Evolutionary conservation across 2,888 invertebrate genomes (phyloP), one percentile per base, ranked within the genome.

Genomic region (Drosophila meridiana): DNA sequence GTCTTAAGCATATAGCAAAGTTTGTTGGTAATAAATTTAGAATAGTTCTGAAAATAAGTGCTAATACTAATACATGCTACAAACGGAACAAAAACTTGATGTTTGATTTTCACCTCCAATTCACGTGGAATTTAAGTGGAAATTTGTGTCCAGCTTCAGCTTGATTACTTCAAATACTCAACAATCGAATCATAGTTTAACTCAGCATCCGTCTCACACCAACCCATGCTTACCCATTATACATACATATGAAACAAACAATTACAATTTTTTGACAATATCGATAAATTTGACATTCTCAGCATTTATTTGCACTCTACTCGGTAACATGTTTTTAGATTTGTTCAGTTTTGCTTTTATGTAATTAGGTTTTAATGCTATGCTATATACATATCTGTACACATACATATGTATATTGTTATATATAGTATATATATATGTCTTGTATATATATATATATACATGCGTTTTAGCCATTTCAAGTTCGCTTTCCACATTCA

Each of bases 221-320:
- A 13, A 4, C 38, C 34, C 20, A 34, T 8, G 0, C 28, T 5
- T 7, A 28, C 36, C 26, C 48, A 38, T 36, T 26, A 4, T 13
- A 5, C 26, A 42, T 26, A 26, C 0, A 9, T 0, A 14, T n/a
- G 11, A 3, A 26, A 7, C 2, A 59, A 48, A 57, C 11, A 36
- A 11, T 9, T 47, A 6, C 3, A 4, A 14, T 20, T 32, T 32
- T 38, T 58, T 11, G 42, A 69, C 26, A 59, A 61, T 67, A 56
- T 67, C 47, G 28, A 47, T 63, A 28, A 52, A 52, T 71, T 60
- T 67, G 68, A 71, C 66, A 67, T 79, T 64, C 71, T 79, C 53
- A 30, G 67, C 53, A 71, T 78, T 79, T 78, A 76, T 79, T 77
- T 77, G 79, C 79, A 71, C 76, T 75, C 79, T 77, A 79, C 66